Evolutionary conservation across 2,113 vertebrate genomes (phyloP).

Genomic region (Pelvicachromis taeniatus): DNA sequence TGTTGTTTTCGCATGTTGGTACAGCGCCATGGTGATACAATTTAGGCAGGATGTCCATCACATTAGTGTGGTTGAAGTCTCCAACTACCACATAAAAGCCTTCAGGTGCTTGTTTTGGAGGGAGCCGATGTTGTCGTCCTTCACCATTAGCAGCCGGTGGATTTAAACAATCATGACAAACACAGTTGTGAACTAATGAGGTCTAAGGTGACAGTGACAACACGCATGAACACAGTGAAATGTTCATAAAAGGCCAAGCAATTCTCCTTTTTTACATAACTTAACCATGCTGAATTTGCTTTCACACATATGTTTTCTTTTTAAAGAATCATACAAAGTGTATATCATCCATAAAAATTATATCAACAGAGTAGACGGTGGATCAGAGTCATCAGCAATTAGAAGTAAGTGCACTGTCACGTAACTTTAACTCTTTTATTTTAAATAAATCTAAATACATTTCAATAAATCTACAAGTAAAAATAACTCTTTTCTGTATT

Average conservation of each 20-base stretch:
- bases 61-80: neutral
- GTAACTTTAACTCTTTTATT: neutral
- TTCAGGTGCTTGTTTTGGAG: neutral
- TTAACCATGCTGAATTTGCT: neutral
- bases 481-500: too few species aligned
- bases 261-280: accelerated
- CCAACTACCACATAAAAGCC: neutral
- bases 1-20: neutral
- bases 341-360: neutral
- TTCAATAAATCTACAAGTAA: neutral
- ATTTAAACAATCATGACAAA: neutral
- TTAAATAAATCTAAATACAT: neutral
- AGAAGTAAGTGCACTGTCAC: neutral
- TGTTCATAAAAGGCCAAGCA: neutral
- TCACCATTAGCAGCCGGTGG: neutral
- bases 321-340: neutral
- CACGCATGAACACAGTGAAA: neutral
- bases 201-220: neutral
- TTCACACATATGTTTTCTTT: neutral
- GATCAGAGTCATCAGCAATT: accelerated
- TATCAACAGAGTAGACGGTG: neutral
- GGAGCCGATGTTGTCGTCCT: neutral
- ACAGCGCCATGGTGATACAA: neutral
- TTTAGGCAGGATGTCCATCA: neutral
- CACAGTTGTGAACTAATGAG: neutral